Evolutionary conservation across 2,113 vertebrate genomes (phyloP), one percentile per base, ranked within the genome.

Genomic region (Hirundichthys speculiger): DNA sequence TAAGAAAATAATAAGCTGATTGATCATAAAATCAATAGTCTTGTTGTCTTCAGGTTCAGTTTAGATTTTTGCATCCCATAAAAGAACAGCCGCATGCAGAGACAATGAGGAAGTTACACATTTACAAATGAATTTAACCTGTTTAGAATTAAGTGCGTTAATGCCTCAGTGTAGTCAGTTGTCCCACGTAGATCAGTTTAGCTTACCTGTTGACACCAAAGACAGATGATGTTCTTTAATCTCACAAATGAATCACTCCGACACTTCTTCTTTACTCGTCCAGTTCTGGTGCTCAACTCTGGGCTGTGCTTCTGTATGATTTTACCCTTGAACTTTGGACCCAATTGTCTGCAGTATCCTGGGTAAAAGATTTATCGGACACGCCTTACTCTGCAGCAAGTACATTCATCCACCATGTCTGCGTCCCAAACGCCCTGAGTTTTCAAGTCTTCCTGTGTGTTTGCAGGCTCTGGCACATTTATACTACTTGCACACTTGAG

Each of bases 291-390:
- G 50, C 57, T 58, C 67, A 27, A 7, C 66, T 69, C 57, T 4
- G 43, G 56, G 57, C 68, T 65, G 47, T 21, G 71, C 80, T 86
- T 58, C 19, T 67, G 60, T 77, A 73, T 69, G 50, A 62, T 66
- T 59, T 80, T 87, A 82, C 83, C 90, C 83, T 92, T 93, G 91
- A 91, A 89, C 92, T 91, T 93, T 94, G 91, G 87, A 92, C 86
- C 87, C 80, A 86, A 85, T 88, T 56, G 75, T 75, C 83, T 56
- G 46, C 58, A 70, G 82, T 66, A 79, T 79, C 82, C 83, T 79
- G 78, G 73, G 90, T 92, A 90, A 90, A 91, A 90, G 81, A 93
- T 92, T 90, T 76, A 91, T 86, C 77, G 57, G 86, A 82, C 89
- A 90, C 89, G 82, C 88, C 91, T 88, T 86, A 30, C 21, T 75